Evolutionary conservation across 2,797 vertebrate genomes (phyloP).

Genomic region (Ara ararauna): DNA sequence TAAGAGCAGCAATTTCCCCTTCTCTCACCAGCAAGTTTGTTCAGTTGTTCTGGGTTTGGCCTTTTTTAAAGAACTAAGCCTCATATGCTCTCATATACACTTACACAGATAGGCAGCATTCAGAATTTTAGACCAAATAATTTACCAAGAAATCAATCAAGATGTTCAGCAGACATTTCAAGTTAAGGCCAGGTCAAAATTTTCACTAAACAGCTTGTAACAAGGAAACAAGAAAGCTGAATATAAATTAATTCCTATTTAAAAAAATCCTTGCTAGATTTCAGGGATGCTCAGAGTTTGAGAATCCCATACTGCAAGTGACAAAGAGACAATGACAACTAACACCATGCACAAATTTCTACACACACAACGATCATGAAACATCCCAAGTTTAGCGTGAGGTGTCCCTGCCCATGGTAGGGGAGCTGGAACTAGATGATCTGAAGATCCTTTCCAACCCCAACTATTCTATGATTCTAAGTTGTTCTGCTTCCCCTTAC

Average conservation of each 20-base stretch:
- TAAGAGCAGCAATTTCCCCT: background rate
- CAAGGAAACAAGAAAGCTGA: background rate
- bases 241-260: background rate
- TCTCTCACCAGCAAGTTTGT: background rate
- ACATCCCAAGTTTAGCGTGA: background rate
- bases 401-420: background rate
- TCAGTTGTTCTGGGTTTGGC: background rate
- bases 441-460: background rate
- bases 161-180: background rate
- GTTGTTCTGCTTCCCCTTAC: background rate
- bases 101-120: background rate
- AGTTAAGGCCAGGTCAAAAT: background rate
- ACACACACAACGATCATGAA: background rate
- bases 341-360: background rate
- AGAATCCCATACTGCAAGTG: background rate
- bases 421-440: background rate
- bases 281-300: background rate
- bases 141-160: background rate
- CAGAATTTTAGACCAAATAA: background rate
- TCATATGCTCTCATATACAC: background rate
- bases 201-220: background rate
- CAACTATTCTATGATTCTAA: background rate
- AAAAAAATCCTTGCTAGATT: background rate
- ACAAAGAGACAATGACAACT: background rate
- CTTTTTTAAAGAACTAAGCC: background rate